Base-by-base conservation (phyloP, 2,888 invertebrate genomes). In the Rhorus exstirpatorius region DNA sequence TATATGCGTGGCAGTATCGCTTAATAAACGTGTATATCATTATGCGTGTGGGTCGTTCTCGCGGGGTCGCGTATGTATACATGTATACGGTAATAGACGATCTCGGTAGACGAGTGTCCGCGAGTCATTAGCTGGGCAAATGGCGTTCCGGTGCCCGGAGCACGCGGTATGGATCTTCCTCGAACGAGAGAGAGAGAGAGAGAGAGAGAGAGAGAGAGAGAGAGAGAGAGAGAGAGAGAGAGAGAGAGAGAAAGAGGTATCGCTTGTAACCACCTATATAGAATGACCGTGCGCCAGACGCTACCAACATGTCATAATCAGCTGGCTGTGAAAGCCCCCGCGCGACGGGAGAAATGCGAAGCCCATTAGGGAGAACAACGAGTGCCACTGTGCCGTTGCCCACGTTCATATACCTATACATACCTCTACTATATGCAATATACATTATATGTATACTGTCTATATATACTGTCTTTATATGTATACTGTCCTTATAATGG, bases 231-330 rank as follows among this genome's bases (percentile, higher is more conserved):
- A 63, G 55, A 4, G 35, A 17, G 14, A 35, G 26, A 58, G 35
- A 51, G 68, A 55, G 49, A 24, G 35, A 51, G 53, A 67, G 51
- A 31, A 41, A 68, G 51, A 49, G 14, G 26, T 63, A 74, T 74
- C 41, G 46, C 21, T 44, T 51, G 53, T 74, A n/a, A 63, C 26
- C 24, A 74, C 49, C 55, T 46, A 58, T 76, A 67, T 53, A 75
- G 55, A 74, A 70, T 60, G 8, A 70, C 65, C 49, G 84, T 80
- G 85, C 79, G 86, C 79, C 90, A 90, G 88, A 89, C 90, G 88
- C 88, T 88, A 87, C 87, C 89, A 88, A 91, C 91, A 89, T 91
- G 91, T 92, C 91, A 92, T 92, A 92, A 92, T 92, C 92, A 92
- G 92, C 92, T 92, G 91, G 89, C 91, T 91, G 91, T 90, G 91